These are phyloP conservation scores for Tetrapedia diversipes DNA, from an alignment of 2,888 invertebrate species.

Conservation along the genomic window DNA sequence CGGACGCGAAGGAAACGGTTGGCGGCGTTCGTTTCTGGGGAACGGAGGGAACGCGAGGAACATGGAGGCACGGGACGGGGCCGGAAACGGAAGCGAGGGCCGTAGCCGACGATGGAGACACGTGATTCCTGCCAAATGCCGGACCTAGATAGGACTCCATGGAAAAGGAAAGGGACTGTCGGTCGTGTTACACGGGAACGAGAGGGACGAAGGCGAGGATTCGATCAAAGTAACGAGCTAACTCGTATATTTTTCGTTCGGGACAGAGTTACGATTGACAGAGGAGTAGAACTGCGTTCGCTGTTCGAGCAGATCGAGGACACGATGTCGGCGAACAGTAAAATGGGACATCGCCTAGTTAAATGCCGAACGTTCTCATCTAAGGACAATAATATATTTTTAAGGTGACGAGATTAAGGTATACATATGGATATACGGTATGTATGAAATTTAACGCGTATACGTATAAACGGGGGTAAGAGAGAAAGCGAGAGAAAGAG, in stretches of 20 bases:
- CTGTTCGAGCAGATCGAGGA: not conserved
- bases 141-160: slow-evolving; percentile 22
- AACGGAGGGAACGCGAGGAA: not conserved
- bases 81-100: not conserved
- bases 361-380: slow-evolving; percentile 80
- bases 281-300: not conserved
- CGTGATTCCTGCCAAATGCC: slow-evolving; percentile 65
- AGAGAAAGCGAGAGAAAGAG: too few relatives aligned
- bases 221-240: slow-evolving; percentile 23
- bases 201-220: slow-evolving; percentile 13
- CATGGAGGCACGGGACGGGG: not conserved
- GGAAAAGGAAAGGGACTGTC: not conserved
- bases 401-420: slow-evolving; percentile 75
- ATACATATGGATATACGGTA: slow-evolving; percentile 51
- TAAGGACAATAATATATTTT: slow-evolving; percentile 83
- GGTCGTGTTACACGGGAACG: slow-evolving; percentile 32
- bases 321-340: slow-evolving; percentile 6
- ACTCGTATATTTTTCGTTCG: slow-evolving; percentile 47
- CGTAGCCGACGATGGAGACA: slow-evolving; percentile 19
- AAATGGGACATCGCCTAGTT: slow-evolving; percentile 60
- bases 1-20: slow-evolving; percentile 2
- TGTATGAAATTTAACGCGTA: slow-evolving; percentile 70
- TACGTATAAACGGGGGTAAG: slow-evolving; percentile 67
- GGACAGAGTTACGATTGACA: slow-evolving; percentile 17
- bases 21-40: slow-evolving; percentile 23